Conservation (phyloP, 2,888 invertebrate species). For the Tetramorium bicarinatum region DNA sequence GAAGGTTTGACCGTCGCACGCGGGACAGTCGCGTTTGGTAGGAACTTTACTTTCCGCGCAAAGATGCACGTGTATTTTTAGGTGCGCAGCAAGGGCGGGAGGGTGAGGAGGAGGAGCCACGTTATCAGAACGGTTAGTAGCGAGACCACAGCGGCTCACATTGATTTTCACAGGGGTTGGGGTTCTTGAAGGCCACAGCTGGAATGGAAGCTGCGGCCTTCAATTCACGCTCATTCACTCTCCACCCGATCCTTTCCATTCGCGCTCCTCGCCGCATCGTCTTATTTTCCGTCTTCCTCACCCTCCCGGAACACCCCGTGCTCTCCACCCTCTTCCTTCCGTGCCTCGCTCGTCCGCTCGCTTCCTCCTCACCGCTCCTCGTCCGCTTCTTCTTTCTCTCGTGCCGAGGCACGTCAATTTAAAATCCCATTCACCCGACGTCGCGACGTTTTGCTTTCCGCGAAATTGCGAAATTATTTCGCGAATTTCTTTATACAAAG, state of each 20-base stretch:
- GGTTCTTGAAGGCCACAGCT: slow-evolving; percentile 78
- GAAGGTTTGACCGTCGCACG: neutral
- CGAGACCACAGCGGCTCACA: slow-evolving; percentile 77
- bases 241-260: slow-evolving; percentile 35
- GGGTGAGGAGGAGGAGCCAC: slow-evolving; percentile 62
- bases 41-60: neutral
- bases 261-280: slow-evolving; percentile 15
- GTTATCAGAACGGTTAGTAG: slow-evolving; percentile 82
- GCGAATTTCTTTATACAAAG: slow-evolving; percentile 2
- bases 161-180: slow-evolving; percentile 81
- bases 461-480: slow-evolving; percentile 23
- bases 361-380: neutral
- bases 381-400: neutral
- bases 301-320: neutral
- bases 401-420: slow-evolving; percentile 54
- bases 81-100: slow-evolving; percentile 12
- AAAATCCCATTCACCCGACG: slow-evolving; percentile 58
- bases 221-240: slow-evolving; percentile 75
- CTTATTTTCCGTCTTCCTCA: slow-evolving; percentile 19
- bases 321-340: neutral
- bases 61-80: slow-evolving; percentile 50
- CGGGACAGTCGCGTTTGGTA: neutral
- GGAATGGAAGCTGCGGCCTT: slow-evolving; percentile 77
- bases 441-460: slow-evolving; percentile 15
- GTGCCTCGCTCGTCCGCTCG: neutral